Conservation (phyloP, 2,797 vertebrate species). For the Mormyrus hasselquistii region DNA sequence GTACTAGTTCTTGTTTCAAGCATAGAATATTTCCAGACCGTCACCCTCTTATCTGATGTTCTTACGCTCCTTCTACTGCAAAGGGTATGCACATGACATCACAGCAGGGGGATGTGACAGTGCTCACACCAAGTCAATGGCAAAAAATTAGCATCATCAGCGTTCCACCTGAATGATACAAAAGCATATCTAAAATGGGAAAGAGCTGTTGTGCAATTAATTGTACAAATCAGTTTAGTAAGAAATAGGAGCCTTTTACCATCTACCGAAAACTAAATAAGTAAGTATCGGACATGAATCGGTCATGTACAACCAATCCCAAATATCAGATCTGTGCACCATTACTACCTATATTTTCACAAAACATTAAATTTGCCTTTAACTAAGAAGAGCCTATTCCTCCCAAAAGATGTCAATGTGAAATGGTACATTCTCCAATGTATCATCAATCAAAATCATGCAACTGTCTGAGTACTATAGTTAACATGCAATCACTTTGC, state of each 20-base stretch:
- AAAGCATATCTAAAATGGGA: neutral
- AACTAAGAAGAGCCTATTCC: neutral
- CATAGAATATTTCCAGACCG: neutral
- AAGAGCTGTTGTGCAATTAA: neutral
- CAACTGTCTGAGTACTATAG: neutral
- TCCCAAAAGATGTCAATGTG: neutral
- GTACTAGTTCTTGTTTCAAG: neutral
- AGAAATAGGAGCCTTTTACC: neutral
- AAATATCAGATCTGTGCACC: neutral
- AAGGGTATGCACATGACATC: neutral
- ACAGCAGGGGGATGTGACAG: neutral
- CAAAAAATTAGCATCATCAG: neutral
- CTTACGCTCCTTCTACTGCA: neutral
- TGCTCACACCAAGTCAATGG: neutral
- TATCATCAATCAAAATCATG: neutral
- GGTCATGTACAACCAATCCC: neutral
- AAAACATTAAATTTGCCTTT: neutral
- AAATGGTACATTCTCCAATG: neutral
- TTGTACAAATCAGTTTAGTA: neutral
- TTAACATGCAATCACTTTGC: neutral
- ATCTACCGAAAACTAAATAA: neutral
- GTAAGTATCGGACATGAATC: neutral
- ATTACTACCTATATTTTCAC: neutral
- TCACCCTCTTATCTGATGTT: neutral
- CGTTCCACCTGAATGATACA: neutral